Conservation (phyloP, 2,113 vertebrate genomes). For the Datnioides undecimradiatus region DNA sequence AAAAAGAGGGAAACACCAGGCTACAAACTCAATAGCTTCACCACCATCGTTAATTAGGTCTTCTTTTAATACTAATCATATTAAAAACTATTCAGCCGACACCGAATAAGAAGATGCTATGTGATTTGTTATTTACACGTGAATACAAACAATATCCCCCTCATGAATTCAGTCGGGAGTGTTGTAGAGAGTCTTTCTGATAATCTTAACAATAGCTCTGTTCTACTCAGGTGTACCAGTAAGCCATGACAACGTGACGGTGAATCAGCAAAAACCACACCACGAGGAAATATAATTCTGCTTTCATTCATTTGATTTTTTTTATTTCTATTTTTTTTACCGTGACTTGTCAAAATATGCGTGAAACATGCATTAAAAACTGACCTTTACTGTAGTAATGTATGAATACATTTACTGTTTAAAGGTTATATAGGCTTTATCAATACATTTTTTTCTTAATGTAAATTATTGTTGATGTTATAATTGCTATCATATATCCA, state of each 20-base stretch:
- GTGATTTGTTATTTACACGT: not conserved
- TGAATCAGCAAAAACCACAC: not conserved
- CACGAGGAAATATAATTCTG: not conserved
- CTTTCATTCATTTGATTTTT: not conserved
- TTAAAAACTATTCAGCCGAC: too few relatives aligned
- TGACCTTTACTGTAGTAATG: not conserved
- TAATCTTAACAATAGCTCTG: not conserved
- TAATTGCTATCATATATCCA: too few relatives aligned
- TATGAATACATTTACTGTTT: not conserved
- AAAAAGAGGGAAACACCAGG: not conserved
- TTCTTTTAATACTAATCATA: not conserved
- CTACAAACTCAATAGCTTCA: not conserved
- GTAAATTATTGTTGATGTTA: not conserved
- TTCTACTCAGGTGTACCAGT: not conserved
- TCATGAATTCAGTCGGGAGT: not conserved
- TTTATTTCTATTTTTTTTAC: too few relatives aligned
- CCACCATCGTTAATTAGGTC: not conserved
- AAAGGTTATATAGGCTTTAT: not conserved
- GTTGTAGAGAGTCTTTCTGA: not conserved
- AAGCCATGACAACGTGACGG: not conserved
- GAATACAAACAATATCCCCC: not conserved
- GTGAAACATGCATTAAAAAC: not conserved
- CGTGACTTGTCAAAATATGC: not conserved
- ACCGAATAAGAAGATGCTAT: not conserved
- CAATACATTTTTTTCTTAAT: too few relatives aligned